Evolutionary conservation across 2,797 vertebrate genomes (phyloP).

Genomic region (Oreortyx pictus): DNA sequence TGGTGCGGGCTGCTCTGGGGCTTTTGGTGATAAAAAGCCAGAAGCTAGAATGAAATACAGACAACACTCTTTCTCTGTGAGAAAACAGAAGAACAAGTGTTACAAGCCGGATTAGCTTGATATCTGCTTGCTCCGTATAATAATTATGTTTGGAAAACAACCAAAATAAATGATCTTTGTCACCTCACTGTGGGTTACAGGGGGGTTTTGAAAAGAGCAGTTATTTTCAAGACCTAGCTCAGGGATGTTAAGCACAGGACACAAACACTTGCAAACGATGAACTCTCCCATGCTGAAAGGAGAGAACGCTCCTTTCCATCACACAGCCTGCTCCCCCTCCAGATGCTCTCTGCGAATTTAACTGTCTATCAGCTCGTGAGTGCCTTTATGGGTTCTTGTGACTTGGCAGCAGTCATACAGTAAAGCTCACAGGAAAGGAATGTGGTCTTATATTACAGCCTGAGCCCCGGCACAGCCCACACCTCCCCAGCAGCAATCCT

Average conservation of each 20-base stretch:
- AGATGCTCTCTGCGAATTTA: background rate
- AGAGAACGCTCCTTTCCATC: background rate
- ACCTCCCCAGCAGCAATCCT: background rate
- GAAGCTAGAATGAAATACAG: background rate
- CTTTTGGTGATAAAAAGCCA: background rate
- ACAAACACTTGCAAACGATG: background rate
- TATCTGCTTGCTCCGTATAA: background rate
- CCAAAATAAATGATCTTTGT: background rate
- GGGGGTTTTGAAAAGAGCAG: background rate
- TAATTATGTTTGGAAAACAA: background rate
- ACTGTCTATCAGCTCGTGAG: accelerated
- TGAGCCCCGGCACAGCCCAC: background rate
- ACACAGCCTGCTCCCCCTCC: background rate
- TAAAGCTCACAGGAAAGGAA: conserved; percentile 14
- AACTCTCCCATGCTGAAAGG: background rate
- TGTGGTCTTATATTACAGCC: background rate
- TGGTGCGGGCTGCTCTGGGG: background rate
- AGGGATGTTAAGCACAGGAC: background rate
- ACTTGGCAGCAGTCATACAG: background rate
- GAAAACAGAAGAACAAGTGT: background rate
- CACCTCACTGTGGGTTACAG: background rate
- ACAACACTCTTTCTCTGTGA: background rate
- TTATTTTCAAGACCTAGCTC: background rate
- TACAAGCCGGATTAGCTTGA: background rate
- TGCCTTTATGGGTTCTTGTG: background rate